Base-by-base conservation (phyloP, 2,113 vertebrate genomes). In the Ailuropoda melanoleuca region DNA sequence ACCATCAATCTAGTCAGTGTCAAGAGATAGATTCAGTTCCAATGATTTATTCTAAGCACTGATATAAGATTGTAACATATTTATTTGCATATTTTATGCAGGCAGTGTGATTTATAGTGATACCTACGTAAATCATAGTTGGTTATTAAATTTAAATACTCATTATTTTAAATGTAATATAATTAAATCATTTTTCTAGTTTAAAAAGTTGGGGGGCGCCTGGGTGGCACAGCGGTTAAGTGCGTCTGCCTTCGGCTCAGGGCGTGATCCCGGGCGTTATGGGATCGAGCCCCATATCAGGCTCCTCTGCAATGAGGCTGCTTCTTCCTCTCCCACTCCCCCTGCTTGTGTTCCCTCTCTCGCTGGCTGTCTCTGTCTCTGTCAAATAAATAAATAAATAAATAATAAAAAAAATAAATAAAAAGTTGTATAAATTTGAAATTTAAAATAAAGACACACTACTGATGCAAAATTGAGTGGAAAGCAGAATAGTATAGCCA, bases 11-110 rank as follows among this genome's bases (percentile, higher is more conserved):
- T 82, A 64, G 26, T 82, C 46, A 92, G 14, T 66, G 48, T 82
- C 83, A 88, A 88, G 75, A 62, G 15, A 86, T 46, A 75, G 46
- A 55, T 80, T 72, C 74, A 34, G 13, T 70, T 80, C 34, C 17
- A 92, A 46, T 92, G 37, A 92, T 82, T 70, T 96, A 82, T 89
- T 82, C 13, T 50, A 89, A 62, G 15, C 15, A 96, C 26, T 53
- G 64, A 43, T 78, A 92, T 62, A 70, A 82, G n/a, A 26, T n/a
- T 75, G 14, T 56, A 64, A 83, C 37, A 3, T 64, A 31, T 17
- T 72, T 80, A 78, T 85, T 55, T 83, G 29, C 31, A 66, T 62
- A 88, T 75, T 82, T 82, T 88, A 48, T 43, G 31, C 23, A 90
- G 48, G 15, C 15, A 68, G 18, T 50, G 48, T 86, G 23, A 64